These are phyloP conservation scores for Nannospalax galili DNA, from an alignment of 2,113 vertebrate genomes.

Conservation along the genomic window DNA sequence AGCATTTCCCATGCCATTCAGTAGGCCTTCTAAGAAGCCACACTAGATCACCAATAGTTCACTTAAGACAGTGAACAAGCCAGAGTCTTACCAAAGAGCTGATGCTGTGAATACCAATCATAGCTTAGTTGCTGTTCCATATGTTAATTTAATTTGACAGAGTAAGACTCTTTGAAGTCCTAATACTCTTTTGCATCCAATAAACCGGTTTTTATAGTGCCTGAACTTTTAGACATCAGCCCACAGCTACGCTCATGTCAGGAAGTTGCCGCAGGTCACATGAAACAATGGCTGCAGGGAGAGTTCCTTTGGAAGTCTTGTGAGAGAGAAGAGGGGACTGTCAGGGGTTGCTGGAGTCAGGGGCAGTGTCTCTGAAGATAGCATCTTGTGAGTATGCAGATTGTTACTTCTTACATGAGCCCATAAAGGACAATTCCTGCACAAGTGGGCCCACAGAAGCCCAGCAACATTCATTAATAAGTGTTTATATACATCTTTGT, in stretches of 20 bases:
- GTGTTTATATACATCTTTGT: constrained; percentile 19
- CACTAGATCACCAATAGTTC: constrained; percentile 40
- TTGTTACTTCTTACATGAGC: constrained; percentile 35
- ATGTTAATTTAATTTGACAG: constrained; percentile 85
- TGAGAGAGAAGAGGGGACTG: constrained; percentile 70
- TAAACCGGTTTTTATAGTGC: constrained; percentile 82
- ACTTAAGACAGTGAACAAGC: constrained; percentile 66
- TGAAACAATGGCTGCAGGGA: constrained; percentile 78
- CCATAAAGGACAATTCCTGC: constrained; percentile 43
- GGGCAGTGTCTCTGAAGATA: constrained; percentile 30
- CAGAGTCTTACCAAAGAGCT: constrained; percentile 78
- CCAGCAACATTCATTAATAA: not conserved
- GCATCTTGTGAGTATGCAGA: constrained; percentile 19
- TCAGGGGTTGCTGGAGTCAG: constrained; percentile 48
- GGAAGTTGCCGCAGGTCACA: constrained; percentile 80
- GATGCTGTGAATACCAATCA: constrained; percentile 82
- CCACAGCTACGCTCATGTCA: constrained; percentile 77
- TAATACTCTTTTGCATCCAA: constrained; percentile 85
- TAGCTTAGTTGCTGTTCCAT: constrained; percentile 81
- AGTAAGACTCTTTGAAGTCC: constrained; percentile 85
- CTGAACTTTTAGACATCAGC: constrained; percentile 80
- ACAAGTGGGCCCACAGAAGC: not conserved
- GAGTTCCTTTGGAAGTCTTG: constrained; percentile 70
- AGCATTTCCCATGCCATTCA: constrained; percentile 41
- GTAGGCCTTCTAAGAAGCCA: constrained; percentile 26